These are phyloP conservation scores for Gastracanthus pulcherrimus DNA, from an alignment of 2,888 invertebrate species.

Conservation along the genomic window DNA sequence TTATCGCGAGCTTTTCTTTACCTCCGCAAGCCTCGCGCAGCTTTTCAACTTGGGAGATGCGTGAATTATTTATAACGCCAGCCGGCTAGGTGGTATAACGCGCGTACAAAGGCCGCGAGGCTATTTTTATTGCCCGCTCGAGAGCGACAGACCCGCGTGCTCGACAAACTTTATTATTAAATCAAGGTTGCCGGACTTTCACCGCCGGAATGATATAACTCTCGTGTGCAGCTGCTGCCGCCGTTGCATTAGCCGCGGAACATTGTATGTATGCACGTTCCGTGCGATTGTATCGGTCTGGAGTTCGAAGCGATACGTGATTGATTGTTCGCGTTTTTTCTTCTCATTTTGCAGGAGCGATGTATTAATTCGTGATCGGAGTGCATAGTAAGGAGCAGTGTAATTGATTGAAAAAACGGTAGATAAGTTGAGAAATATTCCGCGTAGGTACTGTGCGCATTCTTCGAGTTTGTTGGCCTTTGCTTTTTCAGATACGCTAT, in stretches of 20 bases:
- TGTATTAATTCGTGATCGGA: not conserved
- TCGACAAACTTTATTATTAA: conserved; percentile 72
- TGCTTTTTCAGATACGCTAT: not conserved
- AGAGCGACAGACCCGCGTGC: conserved; percentile 57
- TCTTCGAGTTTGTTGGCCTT: not conserved
- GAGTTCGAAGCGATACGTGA: too few relatives aligned
- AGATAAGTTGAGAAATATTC: not conserved
- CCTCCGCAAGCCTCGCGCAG: too few relatives aligned
- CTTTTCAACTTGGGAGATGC: too few relatives aligned
- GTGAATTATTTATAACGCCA: not conserved
- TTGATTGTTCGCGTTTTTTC: too few relatives aligned
- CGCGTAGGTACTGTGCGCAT: too few relatives aligned
- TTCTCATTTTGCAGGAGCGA: not conserved
- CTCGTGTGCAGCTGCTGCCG: not conserved
- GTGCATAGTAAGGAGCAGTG: too few relatives aligned
- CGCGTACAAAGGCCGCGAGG: conserved; percentile 13
- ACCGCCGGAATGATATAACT: conserved; percentile 54
- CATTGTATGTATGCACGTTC: not conserved
- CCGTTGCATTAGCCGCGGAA: too few relatives aligned
- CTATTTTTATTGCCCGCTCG: conserved; percentile 39
- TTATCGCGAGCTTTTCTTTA: too few relatives aligned
- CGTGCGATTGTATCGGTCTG: too few relatives aligned
- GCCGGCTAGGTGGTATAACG: not conserved
- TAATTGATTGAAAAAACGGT: not conserved
- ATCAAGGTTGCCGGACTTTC: conserved; percentile 74